Percentiles rank a stretch among this genome's conserved stretches.
These are phyloP conservation scores for Pelochelys cantorii DNA, from an alignment of 2,797 vertebrate genomes.

Conservation along the genomic window DNA sequence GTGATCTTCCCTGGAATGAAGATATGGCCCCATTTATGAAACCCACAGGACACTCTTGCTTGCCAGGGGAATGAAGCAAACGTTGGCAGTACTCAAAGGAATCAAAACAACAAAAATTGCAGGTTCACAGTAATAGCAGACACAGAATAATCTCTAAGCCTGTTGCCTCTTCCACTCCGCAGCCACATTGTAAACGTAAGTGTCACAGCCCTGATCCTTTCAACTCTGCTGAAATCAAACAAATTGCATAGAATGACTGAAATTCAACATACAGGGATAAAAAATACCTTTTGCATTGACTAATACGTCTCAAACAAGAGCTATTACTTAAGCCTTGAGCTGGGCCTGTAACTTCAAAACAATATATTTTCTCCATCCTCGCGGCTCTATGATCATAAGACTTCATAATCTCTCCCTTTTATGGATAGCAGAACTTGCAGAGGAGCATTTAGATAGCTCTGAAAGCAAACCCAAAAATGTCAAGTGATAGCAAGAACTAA, in stretches of 20 bases:
- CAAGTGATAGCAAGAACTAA: constrained; percentile 8
- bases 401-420: constrained; percentile 34
- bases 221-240: constrained; percentile 10
- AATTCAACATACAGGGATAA: not conserved
- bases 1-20: too few relatives aligned
- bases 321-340: constrained; percentile 50
- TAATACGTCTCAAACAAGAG: constrained; percentile 23
- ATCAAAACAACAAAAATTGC: not conserved
- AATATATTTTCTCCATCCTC: not conserved
- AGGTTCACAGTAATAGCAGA: constrained; percentile 4
- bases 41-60: not conserved
- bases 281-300: constrained; percentile 38
- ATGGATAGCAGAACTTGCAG: constrained; percentile 28
- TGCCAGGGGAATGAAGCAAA: rapidly evolving
- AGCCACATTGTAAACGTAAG: not conserved
- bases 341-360: not conserved
- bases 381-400: constrained; percentile 51
- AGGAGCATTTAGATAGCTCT: constrained; percentile 6
- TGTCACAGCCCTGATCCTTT: not conserved
- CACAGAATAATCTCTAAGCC: not conserved
- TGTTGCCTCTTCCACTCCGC: not conserved
- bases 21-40: not conserved
- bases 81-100: not conserved
- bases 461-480: not conserved
- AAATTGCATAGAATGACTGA: constrained; percentile 11